Evolutionary conservation across 2,888 invertebrate species (phyloP), one percentile per base, ranked within the genome.

Genomic region (Hirtodrosophila duncani): DNA sequence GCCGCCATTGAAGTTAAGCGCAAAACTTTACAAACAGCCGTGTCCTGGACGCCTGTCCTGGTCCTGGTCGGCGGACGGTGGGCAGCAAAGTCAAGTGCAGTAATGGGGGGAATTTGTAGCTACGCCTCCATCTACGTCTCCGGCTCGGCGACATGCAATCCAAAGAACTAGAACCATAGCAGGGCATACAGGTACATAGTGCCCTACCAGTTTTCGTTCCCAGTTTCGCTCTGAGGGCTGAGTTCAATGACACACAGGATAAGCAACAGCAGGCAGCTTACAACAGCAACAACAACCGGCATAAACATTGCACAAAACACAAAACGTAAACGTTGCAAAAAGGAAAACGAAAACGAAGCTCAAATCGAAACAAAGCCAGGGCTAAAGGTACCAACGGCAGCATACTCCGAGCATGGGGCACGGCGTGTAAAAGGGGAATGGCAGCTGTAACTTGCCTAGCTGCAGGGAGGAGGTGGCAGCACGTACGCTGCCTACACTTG

Each of bases 241-340:
- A 48, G 74, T 74, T 74, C 72, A 74, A 69, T 58, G 77, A 74
- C 72, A 69, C 55, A 68, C 75, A 78, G 75, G 75, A 75, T 75
- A 71, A 71, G 59, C 69, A 72, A 67, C 29, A 52, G 41, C 67
- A 59, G 43, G 53, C 33, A 55, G 53, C 64, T 60, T 70, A 18
- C 46, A 62, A 13, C 44, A 66, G 36, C 51, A 67, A 50, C 62
- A 67, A 51, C 74, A 58, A 57, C 78, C 65, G 70, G 71, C 67
- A 66, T 62, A 63, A 71, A 63, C 66, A 67, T 58, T 37, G 63
- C 42, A 58, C 63, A 63, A 52, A 62, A 65, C 61, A 60, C 31
- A 56, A 63, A 70, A 63, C 63, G 68, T 75, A 75, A 78, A 74
- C 79, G 72, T 64, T 72, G 77, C 72, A 72, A 69, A 64, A 69